These are phyloP conservation scores for Bettongia penicillata DNA, from an alignment of 2,113 vertebrate genomes.

Conservation along the genomic window DNA sequence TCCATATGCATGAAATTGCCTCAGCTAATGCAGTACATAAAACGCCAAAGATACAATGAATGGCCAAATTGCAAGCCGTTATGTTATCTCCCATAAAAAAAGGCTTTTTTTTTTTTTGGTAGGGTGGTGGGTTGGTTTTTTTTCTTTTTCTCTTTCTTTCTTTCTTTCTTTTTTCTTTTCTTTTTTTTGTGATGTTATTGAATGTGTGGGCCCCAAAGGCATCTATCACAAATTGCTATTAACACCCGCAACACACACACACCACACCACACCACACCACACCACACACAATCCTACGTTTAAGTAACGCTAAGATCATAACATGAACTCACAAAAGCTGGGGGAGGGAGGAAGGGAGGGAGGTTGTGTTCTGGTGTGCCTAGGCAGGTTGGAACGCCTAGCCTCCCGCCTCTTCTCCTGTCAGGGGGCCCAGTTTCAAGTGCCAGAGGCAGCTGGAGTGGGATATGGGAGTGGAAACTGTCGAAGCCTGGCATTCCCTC, in stretches of 20 bases:
- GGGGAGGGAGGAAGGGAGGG: background rate
- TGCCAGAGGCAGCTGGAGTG: background rate
- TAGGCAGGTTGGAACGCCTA: background rate
- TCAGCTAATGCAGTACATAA: constrained; percentile 98
- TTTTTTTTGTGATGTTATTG: constrained; percentile 80
- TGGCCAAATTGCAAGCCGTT: constrained; percentile 96
- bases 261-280: constrained; percentile 3
- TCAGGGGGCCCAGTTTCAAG: background rate
- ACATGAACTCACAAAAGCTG: constrained; percentile 53
- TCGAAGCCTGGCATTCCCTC: background rate
- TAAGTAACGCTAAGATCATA: constrained; percentile 80
- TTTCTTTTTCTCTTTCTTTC: constrained; percentile 64
- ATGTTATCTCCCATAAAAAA: constrained; percentile 96
- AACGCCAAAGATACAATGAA: constrained; percentile 94
- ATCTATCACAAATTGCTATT: constrained; percentile 94
- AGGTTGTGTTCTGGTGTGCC: background rate
- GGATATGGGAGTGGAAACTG: background rate
- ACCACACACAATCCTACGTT: constrained; percentile 74
- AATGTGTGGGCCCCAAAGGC: constrained; percentile 88
- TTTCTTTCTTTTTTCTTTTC: constrained; percentile 23
- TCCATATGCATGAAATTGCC: constrained; percentile 99
- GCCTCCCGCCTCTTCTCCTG: background rate
- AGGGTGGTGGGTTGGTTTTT: constrained; percentile 5
- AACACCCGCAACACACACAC: constrained; percentile 56
- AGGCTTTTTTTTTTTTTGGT: constrained; percentile 78